Base-by-base conservation (phyloP, 2,797 vertebrate genomes). In the Lophius americanus region DNA sequence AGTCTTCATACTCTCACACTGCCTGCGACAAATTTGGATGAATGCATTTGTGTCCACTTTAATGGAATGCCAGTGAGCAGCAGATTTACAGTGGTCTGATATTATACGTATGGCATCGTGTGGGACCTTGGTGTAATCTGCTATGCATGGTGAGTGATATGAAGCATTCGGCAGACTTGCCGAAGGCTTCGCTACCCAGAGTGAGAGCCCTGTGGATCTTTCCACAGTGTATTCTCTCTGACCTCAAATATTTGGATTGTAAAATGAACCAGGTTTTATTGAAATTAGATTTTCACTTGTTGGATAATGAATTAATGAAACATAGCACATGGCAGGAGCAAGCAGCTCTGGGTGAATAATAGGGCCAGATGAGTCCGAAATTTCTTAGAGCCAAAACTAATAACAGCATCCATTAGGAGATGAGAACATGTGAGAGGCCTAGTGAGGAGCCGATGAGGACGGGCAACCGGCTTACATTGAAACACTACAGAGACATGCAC, bases 241-340 rank as follows among this genome's bases (percentile, higher is more conserved):
- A 89, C 88, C 87, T 91, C 85, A 90, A 91, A 92, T 90, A 91
- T 91, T 90, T 90, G 87, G 73, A 87, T 87, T 85, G 84, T 82
- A 90, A 92, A 91, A 90, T 85, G 87, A 90, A 88, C 68, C 76
- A 32, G 80, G 80, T 75, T 83, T 90, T 86, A 88, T 91, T 90
- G 87, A 88, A 79, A 86, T 86, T 86, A 61, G 79, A 85, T 88
- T 88, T 83, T 89, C 83, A 82, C 73, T 86, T 61, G 78, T 79
- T 72, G 83, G 86, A 88, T 85, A 87, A 85, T 81, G 84, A 79
- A 81, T 85, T 85, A 82, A 89, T 89, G 81, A 87, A 88, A 91
- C 84, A 85, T 84, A 91, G 91, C 87, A 86, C 70, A 62, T 70
- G 80, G 81, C 38, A 65, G 65, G 63, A 83, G 79, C 83, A 85